Evolutionary conservation across 2,113 vertebrate genomes (phyloP), one percentile per base, ranked within the genome.

Genomic region (Plotosus lineatus): DNA sequence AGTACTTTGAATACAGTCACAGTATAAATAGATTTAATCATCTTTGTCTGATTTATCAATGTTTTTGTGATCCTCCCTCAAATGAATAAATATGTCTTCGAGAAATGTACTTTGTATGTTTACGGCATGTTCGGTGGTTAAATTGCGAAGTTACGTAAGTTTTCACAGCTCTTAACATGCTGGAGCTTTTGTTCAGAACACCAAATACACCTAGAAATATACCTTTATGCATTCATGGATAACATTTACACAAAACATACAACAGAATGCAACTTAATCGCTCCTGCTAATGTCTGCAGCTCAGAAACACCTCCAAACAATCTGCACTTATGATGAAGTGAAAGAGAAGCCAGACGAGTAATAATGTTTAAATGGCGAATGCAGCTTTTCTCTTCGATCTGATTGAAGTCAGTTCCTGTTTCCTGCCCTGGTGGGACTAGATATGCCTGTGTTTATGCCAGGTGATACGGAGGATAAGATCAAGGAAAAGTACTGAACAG

Each of bases 381-480:
- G 42, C 26, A 48, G 40, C 38, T 14, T n/a, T 31, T 33, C 14
- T 31, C 28, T 15, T 31, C 33, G 21, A 38, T 66, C 77, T 68
- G 63, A 51, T 8, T 66, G 21, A 38, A 50, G 33, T 42, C 40
- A 19, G 33, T 51, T 68, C 63, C 36, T 63, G 53, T 75, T 75
- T 55, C 50, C 51, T 75, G 63, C 44, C 48, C 81, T 83, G 44
- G 19, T 83, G 68, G 53, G 60, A 76, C 78, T 21, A 6, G 33
- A 36, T 75, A 19, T 50, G 44, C 28, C 51, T 61, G 65, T 60
- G 36, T 23, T 33, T 51, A 53, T 33, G 72, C 72, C 28, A 66
- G 83, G 40, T 46, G 61, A 76, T 66, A 26, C 31, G 48, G n/a
- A 80, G 55, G 79, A 84, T 75, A 74, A 60, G 38, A 66, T 28